These are phyloP conservation scores for Gobio occitaniae DNA, from an alignment of 2,797 vertebrate species.

Conservation along the genomic window DNA sequence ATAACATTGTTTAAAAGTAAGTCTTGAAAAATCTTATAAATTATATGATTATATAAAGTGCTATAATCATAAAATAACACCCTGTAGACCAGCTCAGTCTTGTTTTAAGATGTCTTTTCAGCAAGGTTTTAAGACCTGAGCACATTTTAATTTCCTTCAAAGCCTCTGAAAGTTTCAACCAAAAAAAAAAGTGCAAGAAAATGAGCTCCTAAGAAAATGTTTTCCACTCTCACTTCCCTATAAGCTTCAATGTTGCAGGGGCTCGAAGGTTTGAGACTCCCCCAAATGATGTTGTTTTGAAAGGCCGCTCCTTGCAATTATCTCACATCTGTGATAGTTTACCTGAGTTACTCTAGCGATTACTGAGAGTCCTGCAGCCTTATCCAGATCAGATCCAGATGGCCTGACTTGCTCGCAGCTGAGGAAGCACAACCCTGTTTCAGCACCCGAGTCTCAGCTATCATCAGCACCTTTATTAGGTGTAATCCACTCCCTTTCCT, in stretches of 20 bases:
- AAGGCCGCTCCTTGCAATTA: slow-evolving; percentile 68
- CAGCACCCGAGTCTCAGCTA: slow-evolving; percentile 60
- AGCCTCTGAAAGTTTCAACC: background rate
- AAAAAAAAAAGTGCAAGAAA: background rate
- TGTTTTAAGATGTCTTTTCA: background rate
- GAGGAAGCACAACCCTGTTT: slow-evolving; percentile 59
- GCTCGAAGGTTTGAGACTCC: slow-evolving; percentile 56
- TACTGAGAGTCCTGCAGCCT: slow-evolving; percentile 72
- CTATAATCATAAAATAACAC: background rate
- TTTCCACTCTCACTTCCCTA: slow-evolving; percentile 26
- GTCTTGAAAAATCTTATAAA: too few relatives aligned
- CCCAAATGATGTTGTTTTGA: slow-evolving; percentile 71
- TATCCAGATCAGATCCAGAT: slow-evolving; percentile 74
- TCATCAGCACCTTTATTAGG: slow-evolving; percentile 68
- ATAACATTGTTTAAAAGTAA: too few relatives aligned
- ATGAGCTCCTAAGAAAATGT: slow-evolving; percentile 24
- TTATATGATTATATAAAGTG: background rate
- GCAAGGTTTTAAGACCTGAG: background rate
- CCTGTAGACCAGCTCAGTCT: background rate
- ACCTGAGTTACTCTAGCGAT: slow-evolving; percentile 76
- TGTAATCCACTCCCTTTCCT: slow-evolving; percentile 58
- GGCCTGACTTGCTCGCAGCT: slow-evolving; percentile 68
- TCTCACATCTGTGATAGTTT: slow-evolving; percentile 80
- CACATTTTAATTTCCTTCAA: slow-evolving; percentile 10
- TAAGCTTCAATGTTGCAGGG: slow-evolving; percentile 51